Evolutionary conservation across 2,797 vertebrate species (phyloP), one percentile per base, ranked within the genome.

Genomic region (Ara ararauna): DNA sequence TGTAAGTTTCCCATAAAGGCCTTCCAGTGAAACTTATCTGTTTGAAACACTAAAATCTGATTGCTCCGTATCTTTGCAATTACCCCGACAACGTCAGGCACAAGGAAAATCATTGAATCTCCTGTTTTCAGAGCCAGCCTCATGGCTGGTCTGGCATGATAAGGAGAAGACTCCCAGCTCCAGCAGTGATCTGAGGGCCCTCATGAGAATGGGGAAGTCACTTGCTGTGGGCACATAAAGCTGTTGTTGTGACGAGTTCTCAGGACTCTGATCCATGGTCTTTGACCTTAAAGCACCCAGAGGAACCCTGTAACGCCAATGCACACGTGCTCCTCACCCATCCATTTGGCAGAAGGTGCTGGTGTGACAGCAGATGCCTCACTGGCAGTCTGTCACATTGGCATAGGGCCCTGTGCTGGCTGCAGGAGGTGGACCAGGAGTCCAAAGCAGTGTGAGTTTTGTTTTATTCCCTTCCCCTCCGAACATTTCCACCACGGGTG

Each of bases 21-120:
- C 34, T 94, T 75, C 79, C 21, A 15, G 20, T 16, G 84, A 61
- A 87, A 80, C 53, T 77, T 77, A 51, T 36, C 84, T 60, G 36
- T 36, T 85, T 77, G 10, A 64, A 72, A 36, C 58, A 73, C 12
- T 4, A 67, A 53, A 62, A 85, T 65, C 80, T 67, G 68, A 73
- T 90, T 30, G 48, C 27, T 85, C 38, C 32, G 89, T 92, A 80
- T 89, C 94, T 92, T 40, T 58, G 67, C 65, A 34, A 40, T 93
- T 82, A 76, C 24, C 61, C 45, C 7, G 78, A 20, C n/a, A 29
- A 16, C 18, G 62, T 87, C n/a, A 7, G 81, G 74, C 84, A 48
- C 75, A 54, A 90, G 56, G 50, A 8, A 75, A 89, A 82, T 23
- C 4, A 8, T 2, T 60, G 40, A 29, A 74, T 70, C 75, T 90